Evolutionary conservation across 2,888 invertebrate genomes (phyloP).

Genomic region (Mesorhabditis belari): DNA sequence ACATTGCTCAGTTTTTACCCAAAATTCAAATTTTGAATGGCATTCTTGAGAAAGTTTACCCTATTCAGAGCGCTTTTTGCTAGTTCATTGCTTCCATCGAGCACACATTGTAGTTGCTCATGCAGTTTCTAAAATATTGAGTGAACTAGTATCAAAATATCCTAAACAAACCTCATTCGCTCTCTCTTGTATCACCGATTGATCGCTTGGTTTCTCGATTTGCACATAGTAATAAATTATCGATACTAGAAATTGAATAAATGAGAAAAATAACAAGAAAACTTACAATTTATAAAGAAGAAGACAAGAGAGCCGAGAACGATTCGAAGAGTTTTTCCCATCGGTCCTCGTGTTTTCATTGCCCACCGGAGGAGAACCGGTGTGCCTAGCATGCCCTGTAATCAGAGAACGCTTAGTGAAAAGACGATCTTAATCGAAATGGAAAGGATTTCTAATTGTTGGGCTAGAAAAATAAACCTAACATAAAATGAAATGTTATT

Average conservation of each 20-base stretch:
- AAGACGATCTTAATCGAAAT: too few relatives aligned
- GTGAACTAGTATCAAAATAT: background rate
- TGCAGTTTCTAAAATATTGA: background rate
- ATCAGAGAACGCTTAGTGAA: too few relatives aligned
- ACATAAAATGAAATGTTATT: too few relatives aligned
- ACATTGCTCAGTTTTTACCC: constrained; percentile 33
- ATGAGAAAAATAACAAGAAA: background rate
- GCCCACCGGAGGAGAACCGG: too few relatives aligned
- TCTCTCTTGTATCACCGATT: background rate
- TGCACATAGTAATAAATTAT: constrained; percentile 7
- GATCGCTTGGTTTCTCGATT: background rate
- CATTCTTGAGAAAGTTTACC: background rate
- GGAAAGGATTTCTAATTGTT: too few relatives aligned
- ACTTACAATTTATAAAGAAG: constrained; percentile 7
- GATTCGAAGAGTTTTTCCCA: constrained; percentile 1
- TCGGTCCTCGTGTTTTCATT: background rate
- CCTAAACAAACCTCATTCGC: background rate
- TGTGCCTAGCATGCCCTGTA: too few relatives aligned
- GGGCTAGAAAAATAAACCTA: too few relatives aligned
- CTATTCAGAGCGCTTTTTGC: background rate
- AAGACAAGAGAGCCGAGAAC: constrained; percentile 2
- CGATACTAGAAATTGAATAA: background rate
- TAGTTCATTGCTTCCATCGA: background rate
- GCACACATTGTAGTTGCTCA: too few relatives aligned
- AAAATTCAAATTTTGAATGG: background rate